Evolutionary conservation across 92 coral and sea anemone species (phyloP).

Genomic region (Phenganax stokvisi): DNA sequence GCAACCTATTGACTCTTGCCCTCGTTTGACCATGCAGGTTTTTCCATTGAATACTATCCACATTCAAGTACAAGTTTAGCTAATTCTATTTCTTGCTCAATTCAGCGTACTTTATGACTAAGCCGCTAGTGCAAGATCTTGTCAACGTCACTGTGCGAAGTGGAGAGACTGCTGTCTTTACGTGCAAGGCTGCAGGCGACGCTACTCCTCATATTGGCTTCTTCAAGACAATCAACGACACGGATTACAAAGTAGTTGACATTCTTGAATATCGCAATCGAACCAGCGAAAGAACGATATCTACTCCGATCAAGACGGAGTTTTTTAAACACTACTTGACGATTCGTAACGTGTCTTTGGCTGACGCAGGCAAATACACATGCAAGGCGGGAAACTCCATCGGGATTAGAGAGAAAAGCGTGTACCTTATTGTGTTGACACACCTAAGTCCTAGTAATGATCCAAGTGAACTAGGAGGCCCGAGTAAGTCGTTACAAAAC

Average conservation of each 20-base stretch:
- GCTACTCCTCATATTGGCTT: slow-evolving; percentile 91
- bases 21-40: too few species aligned
- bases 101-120: slow-evolving; percentile 68
- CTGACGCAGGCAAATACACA: slow-evolving; percentile 69
- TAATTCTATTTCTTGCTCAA: not conserved
- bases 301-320: not conserved
- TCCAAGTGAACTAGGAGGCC: not conserved
- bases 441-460: too few species aligned
- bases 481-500: not conserved
- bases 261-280: not conserved
- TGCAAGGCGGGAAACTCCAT: slow-evolving; percentile 87
- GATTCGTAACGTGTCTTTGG: slow-evolving; percentile 56
- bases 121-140: slow-evolving; percentile 61
- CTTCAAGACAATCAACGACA: slow-evolving; percentile 43
- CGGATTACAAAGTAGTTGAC: not conserved
- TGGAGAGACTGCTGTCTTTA: slow-evolving; percentile 64
- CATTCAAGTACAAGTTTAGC: too few species aligned
- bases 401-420: slow-evolving; percentile 46
- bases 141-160: slow-evolving; percentile 54
- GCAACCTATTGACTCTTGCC: too few species aligned
- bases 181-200: slow-evolving; percentile 72
- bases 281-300: not conserved
- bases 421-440: not conserved
- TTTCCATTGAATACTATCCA: too few species aligned
- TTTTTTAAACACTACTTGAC: slow-evolving; percentile 65